These are phyloP conservation scores for Sinhomidia bicolor DNA, from an alignment of 2,888 invertebrate genomes.

Conservation along the genomic window DNA sequence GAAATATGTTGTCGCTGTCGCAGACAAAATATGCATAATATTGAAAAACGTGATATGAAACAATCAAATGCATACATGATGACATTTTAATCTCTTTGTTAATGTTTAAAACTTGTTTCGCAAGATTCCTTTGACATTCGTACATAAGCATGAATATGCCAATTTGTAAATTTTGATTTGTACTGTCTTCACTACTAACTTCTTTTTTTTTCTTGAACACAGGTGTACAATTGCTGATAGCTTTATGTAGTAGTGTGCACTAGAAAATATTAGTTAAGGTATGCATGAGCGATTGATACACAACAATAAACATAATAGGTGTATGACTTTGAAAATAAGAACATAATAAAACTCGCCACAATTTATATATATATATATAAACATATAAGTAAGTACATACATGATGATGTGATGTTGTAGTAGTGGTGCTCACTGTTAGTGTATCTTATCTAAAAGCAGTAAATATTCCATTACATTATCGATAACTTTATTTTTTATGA, in stretches of 20 bases:
- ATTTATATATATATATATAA: too few relatives aligned
- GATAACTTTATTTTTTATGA: slow-evolving; percentile 43
- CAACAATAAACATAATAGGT: neutral
- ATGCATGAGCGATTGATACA: neutral
- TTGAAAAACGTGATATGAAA: slow-evolving; percentile 66
- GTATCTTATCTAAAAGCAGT: slow-evolving; percentile 50
- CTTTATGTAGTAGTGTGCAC: slow-evolving; percentile 26
- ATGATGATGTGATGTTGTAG: neutral
- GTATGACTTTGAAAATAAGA: neutral
- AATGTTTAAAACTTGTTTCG: slow-evolving; percentile 79
- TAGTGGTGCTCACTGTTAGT: neutral
- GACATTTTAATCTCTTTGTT: slow-evolving; percentile 71
- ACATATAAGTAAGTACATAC: too few relatives aligned
- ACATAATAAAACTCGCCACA: slow-evolving; percentile 31
- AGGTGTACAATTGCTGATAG: slow-evolving; percentile 37
- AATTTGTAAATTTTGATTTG: slow-evolving; percentile 79
- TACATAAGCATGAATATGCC: slow-evolving; percentile 78
- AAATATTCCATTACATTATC: slow-evolving; percentile 53
- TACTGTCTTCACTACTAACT: slow-evolving; percentile 47
- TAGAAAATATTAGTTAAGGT: slow-evolving; percentile 6
- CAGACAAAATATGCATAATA: slow-evolving; percentile 42
- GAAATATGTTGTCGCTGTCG: slow-evolving; percentile 33
- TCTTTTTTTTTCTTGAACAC: slow-evolving; percentile 19
- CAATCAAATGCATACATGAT: slow-evolving; percentile 66
- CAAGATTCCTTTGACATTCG: slow-evolving; percentile 80